Evolutionary conservation across 2,888 invertebrate genomes (phyloP).

Genomic region (Agrypnus murinus): DNA sequence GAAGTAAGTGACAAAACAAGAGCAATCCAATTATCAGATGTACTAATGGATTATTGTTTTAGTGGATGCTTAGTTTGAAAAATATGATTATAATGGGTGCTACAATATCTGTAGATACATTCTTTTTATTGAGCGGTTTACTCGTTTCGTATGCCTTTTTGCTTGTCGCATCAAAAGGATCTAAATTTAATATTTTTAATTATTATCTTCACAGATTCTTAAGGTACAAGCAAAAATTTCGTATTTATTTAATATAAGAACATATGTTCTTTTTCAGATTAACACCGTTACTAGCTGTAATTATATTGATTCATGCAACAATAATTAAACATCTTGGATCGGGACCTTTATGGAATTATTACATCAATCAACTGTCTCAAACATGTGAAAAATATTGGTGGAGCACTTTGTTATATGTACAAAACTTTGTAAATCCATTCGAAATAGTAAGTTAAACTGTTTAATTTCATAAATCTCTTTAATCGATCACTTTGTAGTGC

Average conservation of each 20-base stretch:
- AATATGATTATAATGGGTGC: constrained; percentile 22
- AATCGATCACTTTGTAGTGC: constrained; percentile 65
- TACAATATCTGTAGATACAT: constrained; percentile 19
- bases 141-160: not conserved
- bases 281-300: too few relatives aligned
- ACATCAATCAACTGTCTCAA: too few relatives aligned
- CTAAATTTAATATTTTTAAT: constrained; percentile 11
- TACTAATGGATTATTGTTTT: too few relatives aligned
- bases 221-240: too few relatives aligned
- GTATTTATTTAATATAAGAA: too few relatives aligned
- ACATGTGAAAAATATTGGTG: not conserved
- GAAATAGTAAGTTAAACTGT: not conserved
- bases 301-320: too few relatives aligned
- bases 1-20: too few relatives aligned
- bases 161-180: not conserved
- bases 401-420: constrained; percentile 9
- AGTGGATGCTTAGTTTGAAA: not conserved
- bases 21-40: too few relatives aligned
- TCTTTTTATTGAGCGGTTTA: constrained; percentile 6
- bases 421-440: constrained; percentile 15
- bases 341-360: not conserved
- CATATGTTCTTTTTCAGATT: too few relatives aligned
- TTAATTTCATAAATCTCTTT: too few relatives aligned
- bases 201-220: constrained; percentile 7
- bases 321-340: too few relatives aligned